Conservation (phyloP, 2,113 vertebrate species). For the Acrocephalus arundinaceus region DNA sequence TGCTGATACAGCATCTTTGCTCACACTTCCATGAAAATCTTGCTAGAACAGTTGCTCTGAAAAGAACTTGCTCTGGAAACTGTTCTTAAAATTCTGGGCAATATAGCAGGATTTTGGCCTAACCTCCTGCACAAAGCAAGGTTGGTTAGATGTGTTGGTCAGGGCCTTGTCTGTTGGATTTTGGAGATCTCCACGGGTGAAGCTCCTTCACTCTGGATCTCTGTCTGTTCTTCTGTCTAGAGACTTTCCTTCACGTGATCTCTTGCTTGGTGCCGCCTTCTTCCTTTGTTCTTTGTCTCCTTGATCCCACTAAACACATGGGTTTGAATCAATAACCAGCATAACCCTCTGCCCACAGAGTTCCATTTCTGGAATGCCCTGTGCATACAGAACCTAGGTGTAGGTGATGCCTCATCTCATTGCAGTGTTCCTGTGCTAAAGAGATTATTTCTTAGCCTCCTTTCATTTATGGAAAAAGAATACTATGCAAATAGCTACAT, state of each 20-base stretch:
- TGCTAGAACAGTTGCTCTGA: neutral
- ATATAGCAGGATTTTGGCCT: neutral
- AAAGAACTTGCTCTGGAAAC: neutral
- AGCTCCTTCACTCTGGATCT: neutral
- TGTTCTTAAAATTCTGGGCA: neutral
- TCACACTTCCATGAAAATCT: neutral
- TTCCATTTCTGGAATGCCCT: neutral
- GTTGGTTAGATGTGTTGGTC: neutral
- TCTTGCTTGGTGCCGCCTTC: neutral
- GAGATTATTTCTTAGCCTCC: neutral
- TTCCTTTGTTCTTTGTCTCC: neutral
- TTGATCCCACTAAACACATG: neutral
- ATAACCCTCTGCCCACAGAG: neutral
- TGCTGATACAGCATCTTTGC: neutral
- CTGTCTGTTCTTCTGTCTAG: neutral
- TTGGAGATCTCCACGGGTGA: neutral
- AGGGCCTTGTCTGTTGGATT: neutral
- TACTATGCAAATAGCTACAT: neutral
- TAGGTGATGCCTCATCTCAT: neutral
- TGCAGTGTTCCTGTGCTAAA: neutral
- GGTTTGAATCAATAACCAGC: neutral
- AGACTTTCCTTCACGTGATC: neutral
- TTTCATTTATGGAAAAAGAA: neutral
- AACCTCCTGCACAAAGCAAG: neutral
- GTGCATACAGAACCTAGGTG: neutral